Conservation (phyloP, 1,140 invertebrate species). For the Drosophila malerkotliana region DNA sequence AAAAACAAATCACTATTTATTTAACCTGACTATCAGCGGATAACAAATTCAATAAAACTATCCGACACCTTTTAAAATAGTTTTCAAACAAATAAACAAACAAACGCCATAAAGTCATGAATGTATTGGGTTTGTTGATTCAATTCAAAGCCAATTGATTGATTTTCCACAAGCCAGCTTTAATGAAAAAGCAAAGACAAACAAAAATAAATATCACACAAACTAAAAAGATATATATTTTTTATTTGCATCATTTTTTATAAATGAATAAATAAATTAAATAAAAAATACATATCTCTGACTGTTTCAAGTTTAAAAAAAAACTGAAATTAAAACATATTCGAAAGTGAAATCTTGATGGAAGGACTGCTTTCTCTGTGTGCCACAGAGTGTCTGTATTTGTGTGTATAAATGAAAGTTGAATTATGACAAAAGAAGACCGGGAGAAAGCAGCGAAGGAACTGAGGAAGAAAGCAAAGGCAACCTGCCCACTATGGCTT, state of each 20-base stretch:
- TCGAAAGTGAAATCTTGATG: background rate
- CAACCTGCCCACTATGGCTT: conserved; percentile 56
- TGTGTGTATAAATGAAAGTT: conserved; percentile 73
- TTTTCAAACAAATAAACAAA: too few species aligned
- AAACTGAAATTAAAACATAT: background rate
- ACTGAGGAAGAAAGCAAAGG: conserved; percentile 8
- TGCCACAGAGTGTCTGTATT: conserved; percentile 11
- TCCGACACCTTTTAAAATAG: too few species aligned
- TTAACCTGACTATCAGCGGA: too few species aligned
- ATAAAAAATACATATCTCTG: background rate
- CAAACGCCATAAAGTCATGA: background rate
- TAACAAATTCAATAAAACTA: too few species aligned
- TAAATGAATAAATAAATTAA: background rate
- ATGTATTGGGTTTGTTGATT: background rate
- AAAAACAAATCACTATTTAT: background rate
- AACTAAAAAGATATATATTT: too few species aligned
- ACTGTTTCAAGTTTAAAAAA: background rate
- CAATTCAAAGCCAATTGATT: background rate
- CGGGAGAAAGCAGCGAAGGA: conserved; percentile 4
- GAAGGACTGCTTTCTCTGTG: background rate
- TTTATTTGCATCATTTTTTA: too few species aligned
- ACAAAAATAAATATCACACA: background rate
- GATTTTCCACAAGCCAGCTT: background rate
- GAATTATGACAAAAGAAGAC: conserved; percentile 71
- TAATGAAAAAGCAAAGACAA: background rate